Percentiles rank a stretch among this genome's conserved stretches.
These are phyloP conservation scores for Oxystoma pomonae DNA, from an alignment of 2,888 invertebrate species.

Conservation along the genomic window DNA sequence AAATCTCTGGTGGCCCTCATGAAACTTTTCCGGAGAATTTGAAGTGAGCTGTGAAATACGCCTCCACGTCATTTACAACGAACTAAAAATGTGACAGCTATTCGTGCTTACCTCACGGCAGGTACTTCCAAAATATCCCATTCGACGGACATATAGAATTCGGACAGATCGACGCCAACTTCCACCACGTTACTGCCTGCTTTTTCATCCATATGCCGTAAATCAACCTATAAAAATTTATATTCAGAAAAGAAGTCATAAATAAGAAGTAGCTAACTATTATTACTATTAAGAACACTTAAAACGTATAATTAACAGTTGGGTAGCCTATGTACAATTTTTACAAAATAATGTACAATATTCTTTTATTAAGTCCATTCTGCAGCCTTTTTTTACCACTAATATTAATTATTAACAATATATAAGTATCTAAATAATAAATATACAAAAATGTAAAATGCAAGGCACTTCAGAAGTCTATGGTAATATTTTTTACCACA, in stretches of 20 bases:
- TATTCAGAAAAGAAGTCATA: not conserved
- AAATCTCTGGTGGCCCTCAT: too few relatives aligned
- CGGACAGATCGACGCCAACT: constrained; percentile 92
- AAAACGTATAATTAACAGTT: constrained; percentile 25
- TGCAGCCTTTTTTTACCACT: not conserved
- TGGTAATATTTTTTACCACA: too few relatives aligned
- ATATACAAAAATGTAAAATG: too few relatives aligned
- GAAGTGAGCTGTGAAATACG: too few relatives aligned
- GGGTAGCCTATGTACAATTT: constrained; percentile 28
- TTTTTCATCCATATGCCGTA: constrained; percentile 89
- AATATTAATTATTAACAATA: not conserved
- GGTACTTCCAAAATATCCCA: constrained; percentile 98
- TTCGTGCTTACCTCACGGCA: constrained; percentile 69
- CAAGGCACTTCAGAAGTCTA: too few relatives aligned
- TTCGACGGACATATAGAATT: constrained; percentile 98
- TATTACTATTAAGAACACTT: constrained; percentile 16
- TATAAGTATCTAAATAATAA: too few relatives aligned
- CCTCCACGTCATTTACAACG: too few relatives aligned
- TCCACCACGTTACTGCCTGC: constrained; percentile 86
- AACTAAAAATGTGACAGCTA: too few relatives aligned
- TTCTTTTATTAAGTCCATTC: not conserved
- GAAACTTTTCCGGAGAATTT: too few relatives aligned
- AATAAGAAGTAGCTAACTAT: constrained; percentile 10
- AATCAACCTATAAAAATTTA: constrained; percentile 67
- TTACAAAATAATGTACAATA: constrained; percentile 24